Evolutionary conservation across 2,113 vertebrate genomes (phyloP).

Genomic region (Boleophthalmus pectinirostris): DNA sequence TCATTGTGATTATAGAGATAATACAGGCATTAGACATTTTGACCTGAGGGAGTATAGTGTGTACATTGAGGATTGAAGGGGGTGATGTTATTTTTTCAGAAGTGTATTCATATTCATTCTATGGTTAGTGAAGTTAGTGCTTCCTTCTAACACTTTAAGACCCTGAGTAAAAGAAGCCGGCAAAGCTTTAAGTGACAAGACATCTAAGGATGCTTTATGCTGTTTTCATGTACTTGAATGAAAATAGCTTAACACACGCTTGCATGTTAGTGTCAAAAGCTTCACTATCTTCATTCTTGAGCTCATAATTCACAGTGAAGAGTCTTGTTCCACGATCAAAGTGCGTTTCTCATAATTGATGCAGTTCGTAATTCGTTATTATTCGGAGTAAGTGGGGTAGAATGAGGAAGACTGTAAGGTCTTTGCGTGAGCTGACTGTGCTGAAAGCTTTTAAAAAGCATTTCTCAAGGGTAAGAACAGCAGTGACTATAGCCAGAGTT

Average conservation of each 20-base stretch:
- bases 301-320: conserved; percentile 42
- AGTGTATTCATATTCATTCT: conserved; percentile 21
- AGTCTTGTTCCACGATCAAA: conserved; percentile 60
- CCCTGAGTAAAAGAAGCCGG: conserved; percentile 28
- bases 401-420: conserved; percentile 57
- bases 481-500: conserved; percentile 37
- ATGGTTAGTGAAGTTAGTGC: conserved; percentile 45
- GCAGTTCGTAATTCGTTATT: conserved; percentile 68
- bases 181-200: conserved; percentile 52
- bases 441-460: conserved; percentile 47
- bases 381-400: conserved; percentile 72
- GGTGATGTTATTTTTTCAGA: too few relatives aligned
- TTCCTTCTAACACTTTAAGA: conserved; percentile 32
- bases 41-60: too few relatives aligned
- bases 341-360: conserved; percentile 66
- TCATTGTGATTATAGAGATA: too few relatives aligned
- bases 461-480: conserved; percentile 49
- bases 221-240: conserved; percentile 39
- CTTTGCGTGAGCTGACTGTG: conserved; percentile 27
- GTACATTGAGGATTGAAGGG: too few relatives aligned
- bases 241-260: conserved; percentile 42
- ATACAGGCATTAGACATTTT: too few relatives aligned
- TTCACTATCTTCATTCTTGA: conserved; percentile 55
- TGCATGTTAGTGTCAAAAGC: conserved; percentile 50
- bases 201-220: conserved; percentile 37